Conservation (phyloP, 2,113 vertebrate species). For the Theristicus caerulescens region DNA sequence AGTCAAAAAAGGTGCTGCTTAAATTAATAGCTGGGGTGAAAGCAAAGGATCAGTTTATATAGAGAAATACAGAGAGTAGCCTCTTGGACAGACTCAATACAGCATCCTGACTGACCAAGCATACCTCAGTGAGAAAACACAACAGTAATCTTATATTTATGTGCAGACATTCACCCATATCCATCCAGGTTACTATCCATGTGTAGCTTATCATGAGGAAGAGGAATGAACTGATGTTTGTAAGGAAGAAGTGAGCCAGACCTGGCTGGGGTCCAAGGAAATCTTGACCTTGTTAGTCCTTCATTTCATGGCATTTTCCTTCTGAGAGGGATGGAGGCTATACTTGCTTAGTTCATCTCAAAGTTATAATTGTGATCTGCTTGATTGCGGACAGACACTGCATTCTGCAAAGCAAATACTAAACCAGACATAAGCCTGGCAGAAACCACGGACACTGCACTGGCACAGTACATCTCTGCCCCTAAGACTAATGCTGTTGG, state of each 20-base stretch:
- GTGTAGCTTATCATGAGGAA: neutral
- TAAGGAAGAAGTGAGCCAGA: neutral
- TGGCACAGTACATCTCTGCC: neutral
- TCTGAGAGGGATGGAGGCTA: neutral
- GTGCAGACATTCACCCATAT: neutral
- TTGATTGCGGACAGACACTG: neutral
- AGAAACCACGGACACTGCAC: neutral
- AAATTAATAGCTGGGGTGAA: neutral
- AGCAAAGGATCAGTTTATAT: neutral
- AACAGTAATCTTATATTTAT: neutral
- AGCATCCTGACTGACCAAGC: neutral
- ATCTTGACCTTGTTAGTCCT: neutral
- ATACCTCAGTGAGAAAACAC: neutral
- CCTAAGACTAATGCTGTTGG: neutral
- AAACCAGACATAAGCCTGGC: neutral
- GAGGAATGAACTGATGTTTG: neutral
- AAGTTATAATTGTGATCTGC: neutral
- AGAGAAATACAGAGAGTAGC: neutral
- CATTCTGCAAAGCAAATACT: neutral
- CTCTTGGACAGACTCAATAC: neutral
- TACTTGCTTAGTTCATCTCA: neutral
- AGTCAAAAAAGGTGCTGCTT: neutral
- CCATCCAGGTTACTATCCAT: neutral
- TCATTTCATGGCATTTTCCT: neutral
- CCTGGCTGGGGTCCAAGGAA: neutral